A percentile compares a stretch with the other conserved stretches of the same genome.
Conservation (phyloP, 2,797 vertebrate genomes). For the Loriculus beryllinus region DNA sequence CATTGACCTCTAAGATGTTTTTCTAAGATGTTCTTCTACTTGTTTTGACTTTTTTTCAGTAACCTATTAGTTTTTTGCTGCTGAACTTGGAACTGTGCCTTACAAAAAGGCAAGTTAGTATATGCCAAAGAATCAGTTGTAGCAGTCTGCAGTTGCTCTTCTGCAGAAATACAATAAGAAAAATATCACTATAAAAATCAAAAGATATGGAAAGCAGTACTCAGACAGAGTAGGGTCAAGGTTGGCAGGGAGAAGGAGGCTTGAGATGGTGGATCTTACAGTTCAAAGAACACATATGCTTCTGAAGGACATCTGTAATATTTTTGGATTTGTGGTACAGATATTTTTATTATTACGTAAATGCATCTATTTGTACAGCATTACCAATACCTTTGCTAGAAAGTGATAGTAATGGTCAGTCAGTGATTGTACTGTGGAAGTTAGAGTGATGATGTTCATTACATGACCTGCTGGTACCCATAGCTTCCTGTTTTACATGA, state of each 20-base stretch:
- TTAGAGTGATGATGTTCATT: background rate
- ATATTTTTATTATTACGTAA: background rate
- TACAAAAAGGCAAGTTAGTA: background rate
- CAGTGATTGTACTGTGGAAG: background rate
- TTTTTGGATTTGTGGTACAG: background rate
- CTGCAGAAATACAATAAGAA: background rate
- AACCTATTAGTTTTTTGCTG: background rate
- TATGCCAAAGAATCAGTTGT: background rate
- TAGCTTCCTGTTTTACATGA: background rate
- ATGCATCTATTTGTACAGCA: background rate
- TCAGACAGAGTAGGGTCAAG: background rate
- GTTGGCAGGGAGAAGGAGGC: background rate
- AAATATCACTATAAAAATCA: background rate
- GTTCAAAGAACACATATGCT: background rate
- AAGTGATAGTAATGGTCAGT: background rate
- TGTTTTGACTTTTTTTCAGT: background rate
- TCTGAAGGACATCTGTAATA: background rate
- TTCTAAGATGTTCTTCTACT: conserved; percentile 1
- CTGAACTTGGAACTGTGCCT: background rate
- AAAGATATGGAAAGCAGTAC: background rate
- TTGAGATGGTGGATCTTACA: background rate
- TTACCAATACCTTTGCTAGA: background rate
- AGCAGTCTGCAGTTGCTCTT: background rate
- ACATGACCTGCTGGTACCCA: background rate
- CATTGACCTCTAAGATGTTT: background rate